phyloP scores from a whole-genome alignment of 2,113 vertebrate species.

The Gila orcuttii region DNA sequence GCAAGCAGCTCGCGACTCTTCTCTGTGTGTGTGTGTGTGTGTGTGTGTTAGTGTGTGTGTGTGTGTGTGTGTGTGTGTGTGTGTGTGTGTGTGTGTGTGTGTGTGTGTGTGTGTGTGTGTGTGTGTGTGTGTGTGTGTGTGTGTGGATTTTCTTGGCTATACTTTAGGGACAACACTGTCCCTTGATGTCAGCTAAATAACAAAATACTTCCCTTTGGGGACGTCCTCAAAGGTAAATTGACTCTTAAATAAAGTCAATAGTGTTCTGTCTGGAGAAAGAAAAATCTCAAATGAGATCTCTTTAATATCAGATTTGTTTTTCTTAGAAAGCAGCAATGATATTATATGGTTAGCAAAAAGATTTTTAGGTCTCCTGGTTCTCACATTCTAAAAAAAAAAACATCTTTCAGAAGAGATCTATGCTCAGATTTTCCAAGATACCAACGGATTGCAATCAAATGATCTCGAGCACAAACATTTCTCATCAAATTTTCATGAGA shows the following conservation, averaged over 20 bases:
- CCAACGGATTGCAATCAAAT: background rate
- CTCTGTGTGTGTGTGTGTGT: no score
- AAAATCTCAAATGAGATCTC: background rate
- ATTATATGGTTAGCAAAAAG: background rate
- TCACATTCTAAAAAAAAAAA: background rate
- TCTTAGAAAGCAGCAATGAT: background rate
- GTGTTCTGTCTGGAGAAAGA: background rate
- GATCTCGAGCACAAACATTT: background rate
- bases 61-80: slow-evolving; percentile 17
- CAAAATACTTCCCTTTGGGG: slow-evolving; percentile 8
- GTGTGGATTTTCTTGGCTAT: background rate
- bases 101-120: slow-evolving; percentile 12
- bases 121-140: slow-evolving; percentile 17
- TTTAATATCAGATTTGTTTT: background rate
- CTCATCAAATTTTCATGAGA: background rate
- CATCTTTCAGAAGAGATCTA: no score
- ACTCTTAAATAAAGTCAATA: background rate
- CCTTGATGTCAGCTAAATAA: slow-evolving; percentile 12
- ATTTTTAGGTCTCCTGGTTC: background rate
- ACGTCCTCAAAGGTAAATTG: slow-evolving; percentile 1
- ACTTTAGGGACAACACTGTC: background rate
- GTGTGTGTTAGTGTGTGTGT: background rate
- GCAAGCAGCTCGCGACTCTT: slow-evolving; percentile 1
- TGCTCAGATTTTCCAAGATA: background rate
- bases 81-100: background rate